Percentiles rank a stretch among this genome's conserved stretches.
Evolutionary conservation across 92 coral and sea anemone species (phyloP).

Genomic region (Meandrina meandrites): DNA sequence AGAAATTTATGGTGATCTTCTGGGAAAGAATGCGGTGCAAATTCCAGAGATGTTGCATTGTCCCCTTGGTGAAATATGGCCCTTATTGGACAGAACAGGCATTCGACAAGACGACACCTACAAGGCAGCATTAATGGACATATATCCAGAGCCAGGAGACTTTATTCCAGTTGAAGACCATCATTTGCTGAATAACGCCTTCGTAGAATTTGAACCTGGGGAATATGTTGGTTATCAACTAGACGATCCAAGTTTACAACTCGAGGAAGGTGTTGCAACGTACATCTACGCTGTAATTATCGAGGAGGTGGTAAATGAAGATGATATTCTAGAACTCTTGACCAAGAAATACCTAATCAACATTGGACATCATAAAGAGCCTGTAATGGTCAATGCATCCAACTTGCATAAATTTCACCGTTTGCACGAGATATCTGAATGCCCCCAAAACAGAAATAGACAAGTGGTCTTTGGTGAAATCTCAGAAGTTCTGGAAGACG

Average conservation of each 20-base stretch:
- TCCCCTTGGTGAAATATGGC: constrained; percentile 24
- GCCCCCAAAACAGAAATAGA: background rate
- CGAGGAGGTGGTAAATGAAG: constrained; percentile 35
- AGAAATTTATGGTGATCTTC: constrained; percentile 19
- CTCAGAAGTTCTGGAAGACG: constrained; percentile 55
- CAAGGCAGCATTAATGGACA: background rate
- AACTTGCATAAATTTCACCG: constrained; percentile 69
- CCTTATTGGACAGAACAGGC: constrained; percentile 41
- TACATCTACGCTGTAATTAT: constrained; percentile 72
- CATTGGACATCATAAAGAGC: constrained; percentile 42
- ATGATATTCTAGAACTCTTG: background rate
- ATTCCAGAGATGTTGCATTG: constrained; percentile 53
- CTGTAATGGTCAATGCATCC: constrained; percentile 46
- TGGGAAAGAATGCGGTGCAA: constrained; percentile 42
- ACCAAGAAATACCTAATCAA: constrained; percentile 56
- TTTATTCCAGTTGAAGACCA: constrained; percentile 64
- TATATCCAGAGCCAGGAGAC: constrained; percentile 52
- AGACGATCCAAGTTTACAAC: constrained; percentile 69
- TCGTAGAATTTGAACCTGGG: constrained; percentile 63
- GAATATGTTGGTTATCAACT: constrained; percentile 75
- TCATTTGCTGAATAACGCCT: constrained; percentile 57
- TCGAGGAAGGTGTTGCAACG: constrained; percentile 56
- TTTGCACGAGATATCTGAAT: background rate
- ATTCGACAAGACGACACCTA: constrained; percentile 61
- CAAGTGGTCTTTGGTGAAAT: constrained; percentile 61